Evolutionary conservation across 2,797 vertebrate species (phyloP), one percentile per base, ranked within the genome.

Genomic region (Sebastes nivosus): DNA sequence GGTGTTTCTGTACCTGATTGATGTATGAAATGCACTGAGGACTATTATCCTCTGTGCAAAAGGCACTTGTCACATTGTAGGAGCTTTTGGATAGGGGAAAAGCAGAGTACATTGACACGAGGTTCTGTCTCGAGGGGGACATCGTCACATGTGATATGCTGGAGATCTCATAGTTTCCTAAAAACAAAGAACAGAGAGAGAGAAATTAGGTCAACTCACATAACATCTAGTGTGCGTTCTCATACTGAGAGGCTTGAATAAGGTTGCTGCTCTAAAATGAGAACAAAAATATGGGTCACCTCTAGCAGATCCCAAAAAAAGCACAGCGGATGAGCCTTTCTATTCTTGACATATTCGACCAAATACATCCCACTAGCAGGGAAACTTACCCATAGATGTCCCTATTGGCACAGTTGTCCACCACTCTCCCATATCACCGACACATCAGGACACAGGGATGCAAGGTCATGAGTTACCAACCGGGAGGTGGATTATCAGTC

Each of bases 11-110:
- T 96, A 99, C 98, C 97, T 97, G 97, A 86, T 97, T 96, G 82
- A 99, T 96, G 94, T 99, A 98, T 5, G 95, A 93, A 88, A 98
- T 92, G 85, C 97, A 97, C 68, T 97, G 97, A 57, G 96, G 95
- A 87, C 97, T 88, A 91, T 99, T 99, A 54, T 98, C 97, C 88
- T 98, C 97, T 38, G 97, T 98, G 95, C 98, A 99, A 89, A 99
- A 99, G 92, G 96, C 96, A 95, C 95, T 96, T 76, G 95, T 93
- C 88, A 96, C 88, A 87, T 85, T 96, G 87, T 96, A 96, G 79
- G 93, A 94, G 82, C 84, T 95, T 95, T 95, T 97, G 88, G 95
- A 94, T 68, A 95, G 93, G 84, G 95, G 94, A 90, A 96, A 85
- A 89, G 96, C 85, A 67, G 94, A 94, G 68, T 88, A 92, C 65